Conservation (phyloP, 2,888 invertebrate species). For the Euplexia lucipara region DNA sequence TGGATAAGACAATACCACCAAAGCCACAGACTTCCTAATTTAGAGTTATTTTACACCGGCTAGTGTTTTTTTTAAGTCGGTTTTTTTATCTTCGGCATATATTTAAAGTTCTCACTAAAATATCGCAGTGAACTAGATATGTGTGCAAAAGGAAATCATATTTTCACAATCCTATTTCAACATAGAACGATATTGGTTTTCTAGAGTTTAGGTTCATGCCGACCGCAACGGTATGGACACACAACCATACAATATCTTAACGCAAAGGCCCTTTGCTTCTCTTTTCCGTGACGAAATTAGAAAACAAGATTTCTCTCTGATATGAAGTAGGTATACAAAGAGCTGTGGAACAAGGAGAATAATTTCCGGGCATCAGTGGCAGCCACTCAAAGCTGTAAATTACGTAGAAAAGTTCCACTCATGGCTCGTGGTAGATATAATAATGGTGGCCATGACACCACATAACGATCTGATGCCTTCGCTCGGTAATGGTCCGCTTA, state of each 20-base stretch:
- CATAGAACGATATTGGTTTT: slow-evolving; percentile 35
- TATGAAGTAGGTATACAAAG: slow-evolving; percentile 59
- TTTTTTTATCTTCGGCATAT: not conserved
- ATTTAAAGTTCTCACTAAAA: slow-evolving; percentile 16
- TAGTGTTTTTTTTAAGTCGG: no score
- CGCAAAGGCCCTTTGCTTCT: slow-evolving; percentile 28
- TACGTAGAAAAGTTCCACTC: slow-evolving; percentile 69
- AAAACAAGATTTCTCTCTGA: slow-evolving; percentile 59
- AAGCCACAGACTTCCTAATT: no score
- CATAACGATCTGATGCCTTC: slow-evolving; percentile 63
- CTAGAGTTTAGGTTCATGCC: slow-evolving; percentile 24
- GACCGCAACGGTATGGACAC: no score
- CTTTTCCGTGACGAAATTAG: slow-evolving; percentile 49
- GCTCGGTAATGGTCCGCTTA: slow-evolving; percentile 63
- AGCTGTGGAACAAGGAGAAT: slow-evolving; percentile 73
- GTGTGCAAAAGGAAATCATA: slow-evolving; percentile 31
- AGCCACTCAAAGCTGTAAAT: slow-evolving; percentile 70
- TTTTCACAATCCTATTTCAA: slow-evolving; percentile 44
- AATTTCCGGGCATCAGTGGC: slow-evolving; percentile 79
- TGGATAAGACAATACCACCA: no score
- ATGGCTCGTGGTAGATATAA: slow-evolving; percentile 50
- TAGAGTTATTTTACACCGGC: no score
- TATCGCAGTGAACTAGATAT: slow-evolving; percentile 21
- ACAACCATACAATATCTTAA: slow-evolving; percentile 30
- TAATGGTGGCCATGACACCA: slow-evolving; percentile 62